Percentiles rank a stretch among this genome's conserved stretches.
Conservation (phyloP, 2,888 invertebrate species). For the Acrobasis suavella region DNA sequence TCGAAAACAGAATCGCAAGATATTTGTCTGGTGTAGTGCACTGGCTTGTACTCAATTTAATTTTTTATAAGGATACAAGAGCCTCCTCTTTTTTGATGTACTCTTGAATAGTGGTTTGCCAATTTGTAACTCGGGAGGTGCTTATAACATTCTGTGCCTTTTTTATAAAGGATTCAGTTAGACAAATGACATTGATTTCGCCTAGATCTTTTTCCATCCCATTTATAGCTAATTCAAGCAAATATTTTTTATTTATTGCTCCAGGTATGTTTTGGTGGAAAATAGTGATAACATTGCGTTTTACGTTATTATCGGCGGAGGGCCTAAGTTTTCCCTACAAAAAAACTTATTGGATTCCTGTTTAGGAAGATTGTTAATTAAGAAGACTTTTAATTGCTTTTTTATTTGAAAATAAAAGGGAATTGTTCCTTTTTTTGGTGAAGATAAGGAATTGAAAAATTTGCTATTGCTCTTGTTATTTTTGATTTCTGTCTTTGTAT, state of each 20-base stretch:
- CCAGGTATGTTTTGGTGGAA: slow-evolving; percentile 16
- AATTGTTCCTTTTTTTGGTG: too few species aligned
- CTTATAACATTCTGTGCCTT: slow-evolving; percentile 5
- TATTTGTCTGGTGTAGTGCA: not conserved
- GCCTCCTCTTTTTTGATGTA: slow-evolving; percentile 8
- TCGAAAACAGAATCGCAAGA: slow-evolving; percentile 11
- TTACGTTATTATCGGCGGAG: too few species aligned
- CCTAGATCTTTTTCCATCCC: slow-evolving; percentile 1
- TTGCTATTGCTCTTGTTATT: too few species aligned
- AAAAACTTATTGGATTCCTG: too few species aligned
- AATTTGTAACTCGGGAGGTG: slow-evolving; percentile 3
- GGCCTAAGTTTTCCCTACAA: too few species aligned
- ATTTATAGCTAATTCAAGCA: slow-evolving; percentile 2
- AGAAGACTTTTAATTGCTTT: too few species aligned
- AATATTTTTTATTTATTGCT: slow-evolving; percentile 7
- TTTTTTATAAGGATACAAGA: slow-evolving; percentile 14
- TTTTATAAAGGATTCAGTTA: slow-evolving; percentile 16
- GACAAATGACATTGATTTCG: slow-evolving; percentile 5
- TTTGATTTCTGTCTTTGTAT: too few species aligned
- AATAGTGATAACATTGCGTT: not conserved
- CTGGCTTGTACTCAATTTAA: not conserved
- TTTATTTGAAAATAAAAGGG: too few species aligned
- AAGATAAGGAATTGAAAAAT: too few species aligned
- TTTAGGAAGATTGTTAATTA: too few species aligned
- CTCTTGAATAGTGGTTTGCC: not conserved